These are phyloP conservation scores for Tolypeutes matacus DNA, from an alignment of 2,797 vertebrate species.

Conservation along the genomic window DNA sequence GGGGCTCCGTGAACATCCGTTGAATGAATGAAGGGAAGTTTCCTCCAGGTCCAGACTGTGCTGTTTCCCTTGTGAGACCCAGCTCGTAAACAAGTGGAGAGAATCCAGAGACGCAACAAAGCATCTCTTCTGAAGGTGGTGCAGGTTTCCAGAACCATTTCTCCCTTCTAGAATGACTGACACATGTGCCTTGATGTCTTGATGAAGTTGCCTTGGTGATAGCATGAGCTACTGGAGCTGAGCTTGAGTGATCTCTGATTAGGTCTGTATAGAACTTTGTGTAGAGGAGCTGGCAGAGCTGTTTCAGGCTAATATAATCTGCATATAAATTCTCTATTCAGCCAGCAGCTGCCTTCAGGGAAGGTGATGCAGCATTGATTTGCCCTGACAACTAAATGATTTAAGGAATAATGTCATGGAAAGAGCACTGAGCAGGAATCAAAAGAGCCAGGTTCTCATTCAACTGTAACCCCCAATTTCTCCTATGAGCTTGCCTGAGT, in stretches of 20 bases:
- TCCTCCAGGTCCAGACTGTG: neutral
- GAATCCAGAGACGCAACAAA: neutral
- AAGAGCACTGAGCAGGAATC: neutral
- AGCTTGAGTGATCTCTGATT: neutral
- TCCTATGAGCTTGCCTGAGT: neutral
- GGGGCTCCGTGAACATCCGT: neutral
- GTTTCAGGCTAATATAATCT: too few species aligned
- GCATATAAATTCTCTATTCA: neutral
- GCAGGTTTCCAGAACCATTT: neutral
- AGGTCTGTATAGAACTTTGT: neutral
- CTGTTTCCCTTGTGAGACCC: neutral
- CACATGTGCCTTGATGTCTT: neutral
- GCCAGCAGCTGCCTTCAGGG: neutral
- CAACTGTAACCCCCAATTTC: neutral
- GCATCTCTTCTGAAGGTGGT: neutral
- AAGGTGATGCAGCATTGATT: neutral
- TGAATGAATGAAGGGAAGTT: neutral
- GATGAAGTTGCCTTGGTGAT: neutral
- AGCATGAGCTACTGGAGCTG: neutral
- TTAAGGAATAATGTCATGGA: neutral
- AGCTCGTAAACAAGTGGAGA: neutral
- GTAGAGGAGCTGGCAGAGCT: neutral
- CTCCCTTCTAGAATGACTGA: neutral
- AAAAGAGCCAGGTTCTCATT: neutral
- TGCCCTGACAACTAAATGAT: neutral